phyloP scores from a whole-genome alignment of 2,113 vertebrate genomes.

The Ceyx cyanopectus region DNA sequence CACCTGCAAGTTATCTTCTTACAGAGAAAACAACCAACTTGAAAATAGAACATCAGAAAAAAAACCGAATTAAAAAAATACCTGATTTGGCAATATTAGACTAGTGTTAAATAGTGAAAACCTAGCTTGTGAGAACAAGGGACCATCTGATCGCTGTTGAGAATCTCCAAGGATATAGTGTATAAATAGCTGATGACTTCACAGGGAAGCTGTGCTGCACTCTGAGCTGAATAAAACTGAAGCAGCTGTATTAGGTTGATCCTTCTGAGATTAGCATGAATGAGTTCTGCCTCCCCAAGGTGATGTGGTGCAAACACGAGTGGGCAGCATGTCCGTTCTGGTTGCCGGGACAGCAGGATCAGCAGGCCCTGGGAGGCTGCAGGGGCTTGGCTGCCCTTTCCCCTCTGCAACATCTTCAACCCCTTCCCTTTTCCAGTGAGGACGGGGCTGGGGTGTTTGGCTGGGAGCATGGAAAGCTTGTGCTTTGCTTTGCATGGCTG shows the following conservation, averaged over 20 bases:
- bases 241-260: slow-evolving; percentile 70
- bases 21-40: neutral
- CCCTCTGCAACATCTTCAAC: neutral
- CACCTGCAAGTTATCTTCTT: slow-evolving; percentile 12
- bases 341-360: neutral
- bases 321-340: neutral
- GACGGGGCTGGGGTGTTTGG: neutral
- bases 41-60: neutral
- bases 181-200: slow-evolving; percentile 75
- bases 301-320: neutral
- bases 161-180: slow-evolving; percentile 70
- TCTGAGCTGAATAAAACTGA: slow-evolving; percentile 68
- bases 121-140: slow-evolving; percentile 40
- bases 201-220: slow-evolving; percentile 55
- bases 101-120: slow-evolving; percentile 29
- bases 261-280: slow-evolving; percentile 62
- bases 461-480: neutral
- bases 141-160: slow-evolving; percentile 61
- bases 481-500: slow-evolving; percentile 14
- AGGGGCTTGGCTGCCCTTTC: neutral
- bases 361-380: neutral
- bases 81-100: slow-evolving; percentile 39
- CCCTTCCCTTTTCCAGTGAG: neutral
- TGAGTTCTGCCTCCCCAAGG: slow-evolving; percentile 61
- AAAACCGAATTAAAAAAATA: neutral